A percentile compares a stretch with the other conserved stretches of the same genome.
Evolutionary conservation across 2,113 vertebrate genomes (phyloP).

Genomic region (Cavia porcellus): DNA sequence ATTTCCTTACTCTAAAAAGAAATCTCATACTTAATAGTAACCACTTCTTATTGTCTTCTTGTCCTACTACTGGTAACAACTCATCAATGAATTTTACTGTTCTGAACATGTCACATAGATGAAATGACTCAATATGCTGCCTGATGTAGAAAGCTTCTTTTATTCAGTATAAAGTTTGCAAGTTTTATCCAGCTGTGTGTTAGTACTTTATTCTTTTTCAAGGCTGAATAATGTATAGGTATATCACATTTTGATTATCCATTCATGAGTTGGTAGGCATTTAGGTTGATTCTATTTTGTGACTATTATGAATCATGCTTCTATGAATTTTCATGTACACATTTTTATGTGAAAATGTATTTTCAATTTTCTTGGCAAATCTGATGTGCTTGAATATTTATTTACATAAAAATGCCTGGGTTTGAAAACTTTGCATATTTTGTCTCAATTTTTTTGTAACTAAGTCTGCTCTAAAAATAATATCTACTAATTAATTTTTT

Average conservation of each 20-base stretch:
- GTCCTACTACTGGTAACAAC: not conserved
- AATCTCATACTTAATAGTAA: not conserved
- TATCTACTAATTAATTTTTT: too few relatives aligned
- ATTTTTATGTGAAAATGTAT: not conserved
- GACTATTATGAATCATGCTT: not conserved
- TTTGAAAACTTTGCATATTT: not conserved
- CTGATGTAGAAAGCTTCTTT: not conserved
- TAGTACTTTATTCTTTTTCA: not conserved
- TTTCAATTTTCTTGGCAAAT: not conserved
- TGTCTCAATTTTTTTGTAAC: conserved; percentile 7
- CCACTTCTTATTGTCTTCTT: too few relatives aligned
- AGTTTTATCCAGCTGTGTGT: not conserved
- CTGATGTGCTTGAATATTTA: conserved; percentile 2
- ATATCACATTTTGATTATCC: not conserved
- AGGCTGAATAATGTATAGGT: not conserved
- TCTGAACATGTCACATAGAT: not conserved
- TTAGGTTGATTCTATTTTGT: not conserved
- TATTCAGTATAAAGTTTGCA: not conserved
- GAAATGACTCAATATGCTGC: not conserved
- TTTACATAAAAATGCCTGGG: conserved; percentile 23
- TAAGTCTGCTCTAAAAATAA: conserved; percentile 32
- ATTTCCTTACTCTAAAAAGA: not conserved
- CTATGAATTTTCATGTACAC: not conserved
- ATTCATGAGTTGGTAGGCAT: not conserved
- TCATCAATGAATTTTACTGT: not conserved